Evolutionary conservation across 2,888 invertebrate genomes (phyloP).

Genomic region (Tachina fera): DNA sequence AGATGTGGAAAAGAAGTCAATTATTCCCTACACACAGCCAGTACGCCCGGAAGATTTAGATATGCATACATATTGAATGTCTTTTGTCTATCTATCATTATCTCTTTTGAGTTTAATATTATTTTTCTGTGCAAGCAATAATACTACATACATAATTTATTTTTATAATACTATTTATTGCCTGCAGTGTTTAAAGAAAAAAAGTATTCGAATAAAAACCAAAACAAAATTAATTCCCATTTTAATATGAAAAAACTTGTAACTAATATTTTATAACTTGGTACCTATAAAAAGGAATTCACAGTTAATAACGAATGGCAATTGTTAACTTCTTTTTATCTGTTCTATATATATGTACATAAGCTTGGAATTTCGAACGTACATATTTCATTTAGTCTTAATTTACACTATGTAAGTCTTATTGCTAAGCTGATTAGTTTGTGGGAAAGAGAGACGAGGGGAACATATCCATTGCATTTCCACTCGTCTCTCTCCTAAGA

Average conservation of each 20-base stretch:
- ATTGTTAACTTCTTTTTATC: neutral
- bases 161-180: conserved; percentile 41
- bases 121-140: conserved; percentile 43
- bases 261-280: conserved; percentile 47
- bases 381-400: neutral
- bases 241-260: conserved; percentile 45
- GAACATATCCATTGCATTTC: no score
- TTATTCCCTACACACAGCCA: conserved; percentile 96
- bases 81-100: conserved; percentile 47
- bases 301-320: neutral
- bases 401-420: no score
- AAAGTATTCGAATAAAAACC: conserved; percentile 38
- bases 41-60: conserved; percentile 90
- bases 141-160: conserved; percentile 27
- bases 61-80: conserved; percentile 71
- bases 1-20: conserved; percentile 95
- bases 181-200: conserved; percentile 33
- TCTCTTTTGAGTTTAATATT: conserved; percentile 37
- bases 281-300: conserved; percentile 24
- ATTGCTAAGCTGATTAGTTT: no score
- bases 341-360: neutral
- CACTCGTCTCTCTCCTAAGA: no score
- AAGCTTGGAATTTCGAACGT: neutral
- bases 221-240: conserved; percentile 20
- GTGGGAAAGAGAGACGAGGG: no score